phyloP scores from a whole-genome alignment of 2,888 invertebrate genomes.

The Cordilura impudica region DNA sequence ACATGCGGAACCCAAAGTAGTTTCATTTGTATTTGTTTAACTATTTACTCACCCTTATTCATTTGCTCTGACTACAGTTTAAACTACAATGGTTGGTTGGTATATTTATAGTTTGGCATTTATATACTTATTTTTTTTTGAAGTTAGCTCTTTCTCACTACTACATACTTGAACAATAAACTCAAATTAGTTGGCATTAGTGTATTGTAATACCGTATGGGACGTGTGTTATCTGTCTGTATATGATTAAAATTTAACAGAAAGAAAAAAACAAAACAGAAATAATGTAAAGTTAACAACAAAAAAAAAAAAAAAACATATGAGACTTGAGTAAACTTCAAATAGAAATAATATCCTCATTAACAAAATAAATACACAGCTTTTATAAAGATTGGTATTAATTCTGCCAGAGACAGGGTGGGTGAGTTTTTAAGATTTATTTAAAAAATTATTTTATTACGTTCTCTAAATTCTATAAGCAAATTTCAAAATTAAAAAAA shows the following conservation, averaged over 20 bases:
- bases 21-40: neutral
- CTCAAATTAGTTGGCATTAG: conserved; percentile 60
- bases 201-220: conserved; percentile 46
- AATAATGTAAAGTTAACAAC: conserved; percentile 38
- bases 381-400: too few relatives aligned
- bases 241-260: conserved; percentile 20
- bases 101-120: conserved; percentile 4
- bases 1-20: neutral
- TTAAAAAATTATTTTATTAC: too few relatives aligned
- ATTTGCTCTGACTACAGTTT: too few relatives aligned
- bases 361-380: conserved; percentile 42
- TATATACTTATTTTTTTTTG: neutral
- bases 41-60: neutral
- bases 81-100: neutral
- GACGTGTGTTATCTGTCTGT: conserved; percentile 55
- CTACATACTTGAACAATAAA: conserved; percentile 25
- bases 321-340: conserved; percentile 20
- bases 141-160: neutral
- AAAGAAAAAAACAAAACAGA: too few relatives aligned
- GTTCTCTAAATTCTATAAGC: too few relatives aligned
- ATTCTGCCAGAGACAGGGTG: too few relatives aligned
- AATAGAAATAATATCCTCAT: conserved; percentile 47
- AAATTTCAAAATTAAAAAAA: too few relatives aligned
- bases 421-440: too few relatives aligned
- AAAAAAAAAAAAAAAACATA: conserved; percentile 3